Conservation (phyloP, 2,113 vertebrate genomes). For the Lampris megalopsis region DNA sequence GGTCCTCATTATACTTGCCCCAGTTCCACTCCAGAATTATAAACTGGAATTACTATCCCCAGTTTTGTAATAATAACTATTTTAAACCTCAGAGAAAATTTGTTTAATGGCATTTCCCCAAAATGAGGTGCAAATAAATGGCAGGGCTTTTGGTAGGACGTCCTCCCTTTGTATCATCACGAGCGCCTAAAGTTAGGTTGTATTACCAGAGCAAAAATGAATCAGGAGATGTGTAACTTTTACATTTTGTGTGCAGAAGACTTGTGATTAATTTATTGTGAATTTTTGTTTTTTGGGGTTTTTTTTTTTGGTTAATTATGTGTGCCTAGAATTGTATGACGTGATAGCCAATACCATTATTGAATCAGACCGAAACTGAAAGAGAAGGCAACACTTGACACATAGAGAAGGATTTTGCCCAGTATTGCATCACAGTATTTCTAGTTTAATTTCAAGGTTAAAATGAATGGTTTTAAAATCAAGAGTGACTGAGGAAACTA, state of each 20-base stretch:
- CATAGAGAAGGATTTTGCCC: conserved; percentile 46
- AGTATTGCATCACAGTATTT: neutral
- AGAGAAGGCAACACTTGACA: conserved; percentile 55
- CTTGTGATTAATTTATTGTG: no score
- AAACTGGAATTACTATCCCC: conserved; percentile 34
- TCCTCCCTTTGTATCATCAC: neutral
- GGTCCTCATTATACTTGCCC: conserved; percentile 68
- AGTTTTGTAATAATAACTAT: conserved; percentile 44
- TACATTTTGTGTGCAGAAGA: no score
- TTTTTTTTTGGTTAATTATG: no score
- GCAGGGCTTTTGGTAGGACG: neutral
- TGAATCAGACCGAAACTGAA: conserved; percentile 67
- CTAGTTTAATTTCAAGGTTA: no score
- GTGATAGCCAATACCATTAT: conserved; percentile 70
- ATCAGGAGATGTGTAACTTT: conserved; percentile 15
- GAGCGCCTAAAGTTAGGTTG: neutral
- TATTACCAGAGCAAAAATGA: conserved; percentile 41
- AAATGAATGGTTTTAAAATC: no score
- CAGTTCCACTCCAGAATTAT: conserved; percentile 51
- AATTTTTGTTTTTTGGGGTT: no score
- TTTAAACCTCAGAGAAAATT: conserved; percentile 27
- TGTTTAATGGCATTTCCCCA: conserved; percentile 12
- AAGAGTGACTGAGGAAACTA: no score
- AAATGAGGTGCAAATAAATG: neutral
- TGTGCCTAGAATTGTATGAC: conserved; percentile 43